A percentile compares a stretch with the other conserved stretches of the same genome.
Evolutionary conservation across 2,797 vertebrate species (phyloP).

Genomic region (Gymnothorax javanicus): DNA sequence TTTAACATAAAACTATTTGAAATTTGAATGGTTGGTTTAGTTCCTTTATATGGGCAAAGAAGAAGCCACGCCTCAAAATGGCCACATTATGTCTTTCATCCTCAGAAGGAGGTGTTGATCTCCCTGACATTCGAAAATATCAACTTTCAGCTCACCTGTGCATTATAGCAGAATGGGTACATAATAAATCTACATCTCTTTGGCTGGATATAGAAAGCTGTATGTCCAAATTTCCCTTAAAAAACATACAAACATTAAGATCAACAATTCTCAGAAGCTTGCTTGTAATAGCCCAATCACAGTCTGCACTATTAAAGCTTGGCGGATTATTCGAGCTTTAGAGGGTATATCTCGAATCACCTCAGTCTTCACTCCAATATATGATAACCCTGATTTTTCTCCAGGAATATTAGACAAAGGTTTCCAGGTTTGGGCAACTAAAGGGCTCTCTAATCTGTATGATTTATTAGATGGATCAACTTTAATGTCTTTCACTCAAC

Average conservation of each 20-base stretch:
- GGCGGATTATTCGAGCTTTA: no score
- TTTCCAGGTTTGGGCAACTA: not conserved
- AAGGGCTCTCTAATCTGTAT: no score
- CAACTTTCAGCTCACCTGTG: not conserved
- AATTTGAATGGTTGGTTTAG: slow-evolving; percentile 19
- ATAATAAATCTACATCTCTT: not conserved
- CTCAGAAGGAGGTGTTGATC: not conserved
- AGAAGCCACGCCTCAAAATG: not conserved
- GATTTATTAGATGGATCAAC: not conserved
- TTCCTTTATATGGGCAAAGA: slow-evolving; percentile 10
- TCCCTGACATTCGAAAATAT: slow-evolving; percentile 11
- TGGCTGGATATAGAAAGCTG: slow-evolving; percentile 28
- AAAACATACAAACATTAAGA: not conserved
- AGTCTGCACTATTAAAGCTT: not conserved
- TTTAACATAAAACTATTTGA: slow-evolving; percentile 5
- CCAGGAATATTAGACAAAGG: not conserved
- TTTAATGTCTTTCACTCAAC: not conserved
- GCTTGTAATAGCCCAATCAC: not conserved
- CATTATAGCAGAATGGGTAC: slow-evolving; percentile 24
- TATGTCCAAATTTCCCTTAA: not conserved
- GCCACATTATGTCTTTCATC: not conserved
- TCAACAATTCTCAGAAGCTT: not conserved
- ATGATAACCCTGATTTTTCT: no score
- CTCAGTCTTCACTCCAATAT: no score
- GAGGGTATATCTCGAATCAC: no score